These are phyloP conservation scores for Drosophila athabasca DNA, from an alignment of 1,140 invertebrate genomes.

Conservation along the genomic window DNA sequence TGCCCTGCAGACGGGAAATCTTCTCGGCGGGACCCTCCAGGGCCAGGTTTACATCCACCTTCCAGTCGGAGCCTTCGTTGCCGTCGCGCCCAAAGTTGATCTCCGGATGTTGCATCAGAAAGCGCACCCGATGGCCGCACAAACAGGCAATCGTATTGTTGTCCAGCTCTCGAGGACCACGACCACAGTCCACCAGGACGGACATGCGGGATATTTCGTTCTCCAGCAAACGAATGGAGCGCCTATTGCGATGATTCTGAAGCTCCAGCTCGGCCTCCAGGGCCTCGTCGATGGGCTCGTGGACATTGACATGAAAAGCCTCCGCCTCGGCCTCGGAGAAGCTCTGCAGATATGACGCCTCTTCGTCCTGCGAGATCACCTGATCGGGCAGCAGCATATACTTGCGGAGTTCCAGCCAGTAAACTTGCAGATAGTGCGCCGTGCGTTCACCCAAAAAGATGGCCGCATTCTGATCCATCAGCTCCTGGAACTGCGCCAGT, in stretches of 20 bases:
- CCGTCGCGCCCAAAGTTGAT: conserved; percentile 96
- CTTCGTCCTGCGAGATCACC: conserved; percentile 85
- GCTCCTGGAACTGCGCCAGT: conserved; percentile 92
- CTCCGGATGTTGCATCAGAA: conserved; percentile 97
- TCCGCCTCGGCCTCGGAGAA: conserved; percentile 97
- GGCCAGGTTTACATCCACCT: conserved; percentile 97
- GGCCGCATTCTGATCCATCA: conserved; percentile 92
- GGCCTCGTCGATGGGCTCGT: conserved; percentile 89
- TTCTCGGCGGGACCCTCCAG: conserved; percentile 95
- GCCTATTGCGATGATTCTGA: conserved; percentile 87
- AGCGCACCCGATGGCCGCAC: conserved; percentile 95
- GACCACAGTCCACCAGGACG: conserved; percentile 94
- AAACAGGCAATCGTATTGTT: conserved; percentile 96
- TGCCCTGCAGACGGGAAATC: conserved; percentile 93
- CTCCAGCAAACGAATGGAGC: conserved; percentile 94
- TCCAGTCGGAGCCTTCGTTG: conserved; percentile 88
- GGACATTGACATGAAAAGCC: conserved; percentile 92
- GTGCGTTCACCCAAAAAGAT: conserved; percentile 95
- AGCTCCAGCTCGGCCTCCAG: conserved; percentile 85
- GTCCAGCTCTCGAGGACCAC: conserved; percentile 93
- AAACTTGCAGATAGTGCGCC: conserved; percentile 91
- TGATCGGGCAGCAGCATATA: conserved; percentile 97
- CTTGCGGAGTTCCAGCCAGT: conserved; percentile 97
- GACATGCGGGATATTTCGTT: conserved; percentile 96
- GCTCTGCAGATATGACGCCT: conserved; percentile 89